Conservation (phyloP, 2,797 vertebrate genomes). For the Monodelphis domestica region DNA sequence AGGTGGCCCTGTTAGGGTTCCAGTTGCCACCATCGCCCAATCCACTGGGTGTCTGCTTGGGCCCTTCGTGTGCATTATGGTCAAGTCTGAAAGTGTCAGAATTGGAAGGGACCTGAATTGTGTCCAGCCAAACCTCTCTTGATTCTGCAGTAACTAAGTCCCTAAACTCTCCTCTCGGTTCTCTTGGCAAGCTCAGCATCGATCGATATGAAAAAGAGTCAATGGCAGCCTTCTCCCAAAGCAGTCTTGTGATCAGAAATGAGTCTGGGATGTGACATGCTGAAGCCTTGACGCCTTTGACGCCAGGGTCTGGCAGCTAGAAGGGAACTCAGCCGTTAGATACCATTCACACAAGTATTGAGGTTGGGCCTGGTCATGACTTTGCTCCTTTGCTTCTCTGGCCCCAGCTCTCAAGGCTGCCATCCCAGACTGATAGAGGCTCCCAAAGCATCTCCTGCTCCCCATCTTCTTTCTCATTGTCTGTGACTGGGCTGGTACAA, state of each 20-base stretch:
- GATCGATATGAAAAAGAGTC: no score
- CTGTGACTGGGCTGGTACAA: fast-evolving
- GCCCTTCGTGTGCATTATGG: background rate
- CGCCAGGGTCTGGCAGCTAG: background rate
- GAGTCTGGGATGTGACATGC: background rate
- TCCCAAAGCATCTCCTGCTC: background rate
- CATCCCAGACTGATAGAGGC: background rate
- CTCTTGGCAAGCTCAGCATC: background rate
- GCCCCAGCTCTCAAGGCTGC: background rate
- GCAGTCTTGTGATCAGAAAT: background rate
- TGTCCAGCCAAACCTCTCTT: background rate
- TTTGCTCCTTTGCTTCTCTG: background rate
- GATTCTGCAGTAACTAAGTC: background rate
- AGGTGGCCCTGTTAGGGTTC: background rate
- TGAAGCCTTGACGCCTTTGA: background rate
- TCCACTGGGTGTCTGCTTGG: background rate
- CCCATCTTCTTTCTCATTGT: background rate
- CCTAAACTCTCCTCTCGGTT: no score
- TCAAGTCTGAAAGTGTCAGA: background rate
- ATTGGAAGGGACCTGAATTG: background rate
- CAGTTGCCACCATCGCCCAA: background rate
- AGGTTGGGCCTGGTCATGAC: background rate
- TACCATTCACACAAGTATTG: background rate
- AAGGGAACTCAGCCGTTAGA: background rate
- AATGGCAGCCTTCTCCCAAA: no score